Evolutionary conservation across 2,113 vertebrate species (phyloP).

Genomic region (Zootoca vivipara): DNA sequence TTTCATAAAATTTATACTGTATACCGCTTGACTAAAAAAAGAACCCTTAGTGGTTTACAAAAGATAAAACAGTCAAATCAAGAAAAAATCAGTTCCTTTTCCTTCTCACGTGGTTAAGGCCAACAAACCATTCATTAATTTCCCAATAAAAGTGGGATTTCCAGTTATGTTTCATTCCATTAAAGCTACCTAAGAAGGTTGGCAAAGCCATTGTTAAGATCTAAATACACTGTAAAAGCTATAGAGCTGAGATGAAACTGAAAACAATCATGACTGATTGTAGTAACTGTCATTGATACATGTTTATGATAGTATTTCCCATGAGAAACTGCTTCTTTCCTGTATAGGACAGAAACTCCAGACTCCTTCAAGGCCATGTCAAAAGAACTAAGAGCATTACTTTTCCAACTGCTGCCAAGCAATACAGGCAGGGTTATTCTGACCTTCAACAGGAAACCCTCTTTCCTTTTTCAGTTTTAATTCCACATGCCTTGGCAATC

Average conservation of each 20-base stretch:
- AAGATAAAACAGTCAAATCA: no score
- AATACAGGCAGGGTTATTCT: not conserved
- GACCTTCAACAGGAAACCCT: not conserved
- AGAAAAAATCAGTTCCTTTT: no score
- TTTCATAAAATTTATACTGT: no score
- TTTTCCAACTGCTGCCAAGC: not conserved
- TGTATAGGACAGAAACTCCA: not conserved
- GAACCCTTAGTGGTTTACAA: no score
- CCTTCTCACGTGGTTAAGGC: no score
- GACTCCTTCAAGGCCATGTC: not conserved
- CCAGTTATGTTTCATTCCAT: no score
- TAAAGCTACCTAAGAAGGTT: no score
- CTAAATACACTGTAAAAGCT: not conserved
- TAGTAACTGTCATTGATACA: not conserved
- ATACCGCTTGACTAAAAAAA: no score
- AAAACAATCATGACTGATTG: not conserved
- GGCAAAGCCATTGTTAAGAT: no score
- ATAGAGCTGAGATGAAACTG: not conserved
- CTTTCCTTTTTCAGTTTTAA: not conserved
- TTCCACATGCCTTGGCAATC: not conserved
- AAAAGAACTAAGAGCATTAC: not conserved
- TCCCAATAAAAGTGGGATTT: no score
- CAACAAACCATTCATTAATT: no score
- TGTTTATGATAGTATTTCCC: not conserved
- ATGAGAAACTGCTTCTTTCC: not conserved